These are phyloP conservation scores for Folsomia candida DNA, from an alignment of 2,888 invertebrate genomes.

Conservation along the genomic window DNA sequence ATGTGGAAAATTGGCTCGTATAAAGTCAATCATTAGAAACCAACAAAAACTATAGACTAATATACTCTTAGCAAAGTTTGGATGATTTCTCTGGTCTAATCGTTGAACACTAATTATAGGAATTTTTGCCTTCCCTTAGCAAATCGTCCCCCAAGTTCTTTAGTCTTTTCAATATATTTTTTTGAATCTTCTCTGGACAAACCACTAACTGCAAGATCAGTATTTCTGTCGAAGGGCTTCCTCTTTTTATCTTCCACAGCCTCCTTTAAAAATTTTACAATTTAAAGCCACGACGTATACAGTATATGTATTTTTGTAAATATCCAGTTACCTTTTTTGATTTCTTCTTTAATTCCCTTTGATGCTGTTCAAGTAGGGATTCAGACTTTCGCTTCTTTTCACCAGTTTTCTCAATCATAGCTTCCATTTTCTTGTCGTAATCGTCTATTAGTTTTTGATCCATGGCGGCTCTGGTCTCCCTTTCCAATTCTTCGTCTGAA, in stretches of 20 bases:
- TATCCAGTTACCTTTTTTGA: neutral
- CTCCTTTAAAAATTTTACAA: no score
- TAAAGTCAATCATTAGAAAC: no score
- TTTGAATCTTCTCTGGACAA: slow-evolving; percentile 28
- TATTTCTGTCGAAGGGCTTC: slow-evolving; percentile 39
- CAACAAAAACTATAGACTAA: no score
- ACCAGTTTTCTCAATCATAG: slow-evolving; percentile 26
- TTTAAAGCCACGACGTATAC: no score
- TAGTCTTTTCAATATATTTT: slow-evolving; percentile 43
- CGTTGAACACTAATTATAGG: slow-evolving; percentile 36
- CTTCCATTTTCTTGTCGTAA: slow-evolving; percentile 39
- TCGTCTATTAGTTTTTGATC: slow-evolving; percentile 35
- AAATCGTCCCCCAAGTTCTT: slow-evolving; percentile 37
- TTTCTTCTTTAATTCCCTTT: slow-evolving; percentile 36
- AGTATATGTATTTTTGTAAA: neutral
- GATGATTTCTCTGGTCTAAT: no score
- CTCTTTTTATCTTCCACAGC: slow-evolving; percentile 25
- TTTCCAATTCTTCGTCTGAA: slow-evolving; percentile 29
- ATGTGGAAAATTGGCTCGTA: neutral
- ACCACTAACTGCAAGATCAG: slow-evolving; percentile 25
- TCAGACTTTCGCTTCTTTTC: slow-evolving; percentile 23
- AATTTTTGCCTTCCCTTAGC: slow-evolving; percentile 41
- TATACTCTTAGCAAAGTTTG: no score
- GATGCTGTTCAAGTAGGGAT: slow-evolving; percentile 35
- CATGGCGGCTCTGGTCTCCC: slow-evolving; percentile 33